Evolutionary conservation across 2,113 vertebrate genomes (phyloP), one percentile per base, ranked within the genome.

Genomic region (Crotophaga sulcirostris): DNA sequence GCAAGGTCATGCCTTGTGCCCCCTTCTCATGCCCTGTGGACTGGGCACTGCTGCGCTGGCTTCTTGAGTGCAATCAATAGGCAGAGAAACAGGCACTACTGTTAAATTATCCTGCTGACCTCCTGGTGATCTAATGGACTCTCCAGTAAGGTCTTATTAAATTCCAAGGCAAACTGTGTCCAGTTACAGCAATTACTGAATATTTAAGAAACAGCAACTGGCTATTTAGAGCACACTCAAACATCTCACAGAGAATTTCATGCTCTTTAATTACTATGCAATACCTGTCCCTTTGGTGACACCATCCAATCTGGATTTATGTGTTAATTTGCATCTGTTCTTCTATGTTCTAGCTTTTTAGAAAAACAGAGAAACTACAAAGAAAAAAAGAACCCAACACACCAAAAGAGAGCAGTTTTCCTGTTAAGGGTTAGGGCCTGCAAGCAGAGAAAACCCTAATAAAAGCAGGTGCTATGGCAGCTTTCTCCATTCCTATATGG

Each of bases 221-320:
- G 59, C 81, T 94, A 87, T 96, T 96, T 96, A 95, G 93, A 95
- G 82, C 90, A 87, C 45, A 55, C 82, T 96, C 92, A 93, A 96
- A 96, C 89, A 93, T 60, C 93, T 92, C 84, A 70, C 4, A 20
- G 96, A 95, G 82, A 89, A 94, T 95, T 96, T 95, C 80, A 63
- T 95, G 91, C 80, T 96, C 87, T 97, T 97, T 97, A 97, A 97
- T 97, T 96, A 94, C 94, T 94, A 74, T 91, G 87, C 80, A 91
- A 85, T 94, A 96, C 83, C 91, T 95, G 83, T 96, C 91, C 73
- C 95, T 92, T 89, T 63, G 23, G 94, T 95, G 89, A 87, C 96
- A 95, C 56, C 15, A 62, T 94, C 74, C 88, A 96, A 83, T 76
- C 69, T 87, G 84, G 45, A 94, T 97, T 96, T 97, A 76, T 92